Evolutionary conservation across 1,140 invertebrate genomes (phyloP), one percentile per base, ranked within the genome.

Genomic region (Polypedilum pembai): DNA sequence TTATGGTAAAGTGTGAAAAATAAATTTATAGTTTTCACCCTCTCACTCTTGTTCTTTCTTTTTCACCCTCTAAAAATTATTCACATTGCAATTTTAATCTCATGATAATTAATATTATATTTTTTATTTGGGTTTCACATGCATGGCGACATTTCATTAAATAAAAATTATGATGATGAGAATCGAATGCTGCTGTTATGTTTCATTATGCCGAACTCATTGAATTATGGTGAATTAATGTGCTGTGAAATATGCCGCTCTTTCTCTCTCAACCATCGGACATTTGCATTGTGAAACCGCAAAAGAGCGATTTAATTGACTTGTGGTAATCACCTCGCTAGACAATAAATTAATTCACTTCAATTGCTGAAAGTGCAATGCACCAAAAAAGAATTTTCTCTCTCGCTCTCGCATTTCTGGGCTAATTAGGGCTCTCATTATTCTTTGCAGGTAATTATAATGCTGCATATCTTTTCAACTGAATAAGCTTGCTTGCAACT

Each of bases 371-470:
- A 45, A 56, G n/a, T 56, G 12, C 45, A 56, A 56, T 56, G 45
- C 45, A 56, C 3, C 10, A 56, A 4, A 56, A 56, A 56, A 56
- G 45, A 56, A 56, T n/a, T 45, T 56, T 56, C 15, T 56, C 12
- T 1, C 15, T 33, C 1, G 24, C 24, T 33, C 1, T 1, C 24
- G 5, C 5, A 33, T 69, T 69, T 69, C 65, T 69, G 18, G 65
- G 65, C 18, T 69, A 69, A 69, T 69, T 69, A 69, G 7, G 18
- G 3, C 5, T 18, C 20, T 69, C 17, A 18, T n/a, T 69, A 69
- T 69, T 69, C 65, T 18, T 69, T 69, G 65, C 65, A 69, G 65
- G 65, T 69, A 69, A 69, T 69, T 69, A 69, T 69, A 18, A 69
- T 69, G 7, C 20, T 69, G 65, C 65, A 69, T 69, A 69, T 69